Base-by-base conservation (phyloP, 2,113 vertebrate species). In the Deroptyus accipitrinus region DNA sequence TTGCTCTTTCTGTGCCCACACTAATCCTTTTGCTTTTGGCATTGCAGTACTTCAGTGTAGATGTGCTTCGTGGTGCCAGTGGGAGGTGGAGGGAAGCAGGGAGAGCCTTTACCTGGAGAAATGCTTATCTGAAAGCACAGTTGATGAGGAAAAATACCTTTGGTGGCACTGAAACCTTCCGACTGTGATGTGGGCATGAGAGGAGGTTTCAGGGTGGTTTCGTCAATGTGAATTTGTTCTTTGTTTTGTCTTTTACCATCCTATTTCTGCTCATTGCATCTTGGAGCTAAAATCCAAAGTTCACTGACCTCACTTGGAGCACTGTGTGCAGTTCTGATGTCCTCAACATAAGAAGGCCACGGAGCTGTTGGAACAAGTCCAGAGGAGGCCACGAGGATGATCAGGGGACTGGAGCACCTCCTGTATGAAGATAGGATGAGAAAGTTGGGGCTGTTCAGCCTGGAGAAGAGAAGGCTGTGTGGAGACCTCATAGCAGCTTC, bases 111-210 rank as follows among this genome's bases (percentile, higher is more conserved):
- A 19, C 12, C 37, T 1, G 0, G 11, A 25, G n/a, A 37, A 11
- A 11, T 0, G 2, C 64, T 61, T 0, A 1, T 15, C 57, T 87
- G 68, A 33, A 62, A 39, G 46, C 28, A 20, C 25, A 11, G 15
- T 30, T 18, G 35, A 42, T 24, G 55, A 62, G 30, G 48, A 59
- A 7, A 14, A 52, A 18, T 3, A 7, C 11, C n/a, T 81, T 28
- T 13, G 54, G 35, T 20, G 54, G 17, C 5, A 4, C 42, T 39
- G 30, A 68, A n/a, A n/a, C 59, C 48, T 48, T 61, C 48, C n/a
- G 17, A 49, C 33, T 41, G 30, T 3, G 7, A 18, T 1, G 0
- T 30, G 11, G n/a, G 23, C 27, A 7, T 19, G 23, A 55, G 17
- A 33, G 18, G 13, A 48, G 84, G 13, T 44, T 64, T 52, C 7